Evolutionary conservation across 2,888 invertebrate genomes (phyloP).

Genomic region (Thymelicus acteon): DNA sequence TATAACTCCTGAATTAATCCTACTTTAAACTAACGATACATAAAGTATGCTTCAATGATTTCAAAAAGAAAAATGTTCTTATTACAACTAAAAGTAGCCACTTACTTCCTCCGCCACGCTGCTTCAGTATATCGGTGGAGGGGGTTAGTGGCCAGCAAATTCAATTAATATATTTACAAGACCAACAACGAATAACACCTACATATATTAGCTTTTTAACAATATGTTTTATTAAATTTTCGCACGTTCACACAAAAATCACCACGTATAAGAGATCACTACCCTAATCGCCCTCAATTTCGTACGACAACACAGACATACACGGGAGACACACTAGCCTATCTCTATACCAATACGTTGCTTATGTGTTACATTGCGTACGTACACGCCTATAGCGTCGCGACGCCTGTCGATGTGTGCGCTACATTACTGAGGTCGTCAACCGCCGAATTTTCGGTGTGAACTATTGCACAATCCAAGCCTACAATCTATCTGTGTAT

Average conservation of each 20-base stretch:
- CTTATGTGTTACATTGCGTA: conserved; percentile 45
- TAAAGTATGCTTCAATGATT: no score
- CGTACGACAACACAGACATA: conserved; percentile 33
- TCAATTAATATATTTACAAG: no score
- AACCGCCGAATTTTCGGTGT: conserved; percentile 62
- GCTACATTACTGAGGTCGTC: conserved; percentile 52
- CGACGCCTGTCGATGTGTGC: conserved; percentile 41
- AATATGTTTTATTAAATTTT: not conserved
- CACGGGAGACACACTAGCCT: conserved; percentile 41
- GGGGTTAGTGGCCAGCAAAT: no score
- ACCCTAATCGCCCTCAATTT: conserved; percentile 41
- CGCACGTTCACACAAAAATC: conserved; percentile 1
- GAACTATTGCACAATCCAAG: conserved; percentile 58
- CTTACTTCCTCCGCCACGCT: no score
- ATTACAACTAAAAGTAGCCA: no score
- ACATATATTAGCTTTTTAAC: no score
- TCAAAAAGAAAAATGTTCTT: no score
- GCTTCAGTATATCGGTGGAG: no score
- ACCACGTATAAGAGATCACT: conserved; percentile 3
- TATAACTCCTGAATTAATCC: no score
- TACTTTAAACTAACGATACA: no score
- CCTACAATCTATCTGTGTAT: conserved; percentile 16
- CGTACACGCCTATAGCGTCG: conserved; percentile 46
- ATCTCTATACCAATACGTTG: conserved; percentile 39
- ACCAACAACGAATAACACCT: no score